Conservation (phyloP, 2,113 vertebrate species). For the human (Homo sapiens) region GRCh38 chr7:39116501-39117000, state of each 20-base stretch:
- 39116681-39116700: neutral
- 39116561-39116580: neutral
- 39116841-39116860: neutral
- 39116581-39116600: neutral
- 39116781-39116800: neutral
- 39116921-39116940: neutral
- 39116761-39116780: neutral
- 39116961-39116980: neutral
- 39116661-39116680: neutral
- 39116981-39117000: neutral
- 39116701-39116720: neutral
- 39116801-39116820: neutral
- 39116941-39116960: neutral
- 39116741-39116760: neutral
- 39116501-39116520: constrained; percentile 12
- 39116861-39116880: neutral
- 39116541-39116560: neutral
- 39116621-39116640: neutral
- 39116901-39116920: neutral
- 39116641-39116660: neutral
- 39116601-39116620: neutral
- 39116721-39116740: neutral
- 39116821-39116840: neutral
- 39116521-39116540: neutral
- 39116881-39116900: neutral